Evolutionary conservation across 2,113 vertebrate species (phyloP), one percentile per base, ranked within the genome.

Genomic region (Aspiorhynchus laticeps): DNA sequence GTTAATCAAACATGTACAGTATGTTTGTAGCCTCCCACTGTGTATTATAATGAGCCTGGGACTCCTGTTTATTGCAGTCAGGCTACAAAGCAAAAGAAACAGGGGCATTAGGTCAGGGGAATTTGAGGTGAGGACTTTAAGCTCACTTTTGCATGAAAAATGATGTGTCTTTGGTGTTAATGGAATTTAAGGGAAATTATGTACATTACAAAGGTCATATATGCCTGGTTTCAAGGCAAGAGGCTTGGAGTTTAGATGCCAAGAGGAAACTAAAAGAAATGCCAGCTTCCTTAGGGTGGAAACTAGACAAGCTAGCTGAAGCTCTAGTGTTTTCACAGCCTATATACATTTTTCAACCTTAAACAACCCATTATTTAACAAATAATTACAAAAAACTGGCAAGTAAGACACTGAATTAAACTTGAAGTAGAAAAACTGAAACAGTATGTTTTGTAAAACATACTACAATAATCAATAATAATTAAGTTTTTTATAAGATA

Each of bases 1-100:
- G 71, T 53, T 48, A 90, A 81, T 87, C 77, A 90, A 86, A 88
- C 61, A 71, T 63, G 73, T 48, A 65, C 26, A 76, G 83, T 80
- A 28, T 19, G 43, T 46, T 80, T 80, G 31, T 14, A 76, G 67
- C 36, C 82, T 38, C 69, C 82, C 59, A 38, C 61, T 59, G 19
- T 85, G 61, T 12, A 84, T 83, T 79, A 53, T 90, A 85, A 85
- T 85, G 73, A 84, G 76, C 24, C 74, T 48, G 79, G 31, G 69
- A 7, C 24, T 80, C 31, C 11, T 31, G 21, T 74, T 80, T 65
- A 80, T 61, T 19, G 38, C 69, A 63, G 61, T 21, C 59, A 48
- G 59, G 41, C 59, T 51, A 33, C 24, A 26, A 17, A 61, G 24
- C 12, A 19, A 48, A 46, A 28, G 5, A 31, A 41, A 61, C 31